Evolutionary conservation across 2,797 vertebrate genomes (phyloP), one percentile per base, ranked within the genome.

Genomic region (Myoxocephalus aenaeus): DNA sequence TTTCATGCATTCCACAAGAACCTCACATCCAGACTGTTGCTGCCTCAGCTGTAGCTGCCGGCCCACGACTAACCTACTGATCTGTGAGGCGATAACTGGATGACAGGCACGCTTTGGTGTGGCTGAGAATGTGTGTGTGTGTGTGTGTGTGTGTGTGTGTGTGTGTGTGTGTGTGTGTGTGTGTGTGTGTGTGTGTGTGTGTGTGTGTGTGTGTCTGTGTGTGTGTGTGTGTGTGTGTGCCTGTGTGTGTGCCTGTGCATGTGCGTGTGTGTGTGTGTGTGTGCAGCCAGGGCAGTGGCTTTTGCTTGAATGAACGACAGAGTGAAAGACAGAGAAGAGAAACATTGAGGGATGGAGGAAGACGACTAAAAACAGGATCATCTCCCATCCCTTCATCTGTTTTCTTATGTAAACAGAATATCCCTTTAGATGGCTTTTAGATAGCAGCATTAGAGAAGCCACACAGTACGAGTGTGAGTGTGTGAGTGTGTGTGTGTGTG

Each of bases 11-110:
- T 90, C 87, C 87, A 85, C 64, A 79, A 82, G 68, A 86, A 83
- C 62, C 77, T 86, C 83, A 82, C 84, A 85, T 85, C 62, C 79
- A 85, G 36, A 44, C 73, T 59, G 76, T 78, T 86, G 88, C 90
- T 89, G 86, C 78, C 89, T 91, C 90, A 91, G 90, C 88, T 87
- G 80, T 74, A 88, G 74, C 77, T 82, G 80, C 79, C 66, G 65
- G 87, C 71, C 81, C 65, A 74, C 73, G 9, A 81, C 85, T 68
- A 80, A 83, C 83, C 82, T 75, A 67, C 87, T 89, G 85, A 91
- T 93, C 79, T 92, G 78, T 54, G 76, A 78, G 80, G 72, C 10
- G 89, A 90, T 92, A 89, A 77, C 79, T 74, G 85, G 68, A 86
- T 87, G 79, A 89, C 78, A 86, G 79, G 71, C 77, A 40, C 13